phyloP scores from a whole-genome alignment of 2,113 vertebrate genomes.

The Paraplagusia blochii region DNA sequence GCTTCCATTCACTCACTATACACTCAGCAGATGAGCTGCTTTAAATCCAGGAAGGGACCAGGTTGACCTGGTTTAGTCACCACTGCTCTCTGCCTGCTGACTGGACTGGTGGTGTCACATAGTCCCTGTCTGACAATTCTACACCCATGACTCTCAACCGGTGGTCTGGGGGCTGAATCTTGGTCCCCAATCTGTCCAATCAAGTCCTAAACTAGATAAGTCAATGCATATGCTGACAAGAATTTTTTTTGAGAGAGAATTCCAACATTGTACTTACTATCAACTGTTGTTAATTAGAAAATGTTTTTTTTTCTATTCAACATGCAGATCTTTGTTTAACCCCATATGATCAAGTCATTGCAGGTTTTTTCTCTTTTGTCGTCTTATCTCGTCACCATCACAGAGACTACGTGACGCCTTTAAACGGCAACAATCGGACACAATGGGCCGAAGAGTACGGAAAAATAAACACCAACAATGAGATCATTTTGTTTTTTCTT shows the following conservation, averaged over 20 bases:
- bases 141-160: no score
- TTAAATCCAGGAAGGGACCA: slow-evolving; percentile 19
- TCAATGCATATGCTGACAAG: no score
- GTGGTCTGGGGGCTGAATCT: no score
- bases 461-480: slow-evolving; percentile 23
- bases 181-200: no score
- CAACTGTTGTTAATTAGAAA: neutral
- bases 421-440: slow-evolving; percentile 45
- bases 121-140: no score
- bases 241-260: no score
- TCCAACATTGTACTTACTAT: no score
- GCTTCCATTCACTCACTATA: slow-evolving; percentile 17
- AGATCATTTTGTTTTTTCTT: no score
- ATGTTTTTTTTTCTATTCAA: slow-evolving; percentile 40
- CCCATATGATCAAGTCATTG: slow-evolving; percentile 38
- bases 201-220: no score
- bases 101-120: no score
- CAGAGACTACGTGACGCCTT: slow-evolving; percentile 24
- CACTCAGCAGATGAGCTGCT: slow-evolving; percentile 23
- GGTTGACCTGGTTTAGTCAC: slow-evolving; percentile 23
- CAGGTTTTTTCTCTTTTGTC: slow-evolving; percentile 12
- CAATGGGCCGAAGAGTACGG: slow-evolving; percentile 44
- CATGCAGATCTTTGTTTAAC: slow-evolving; percentile 40
- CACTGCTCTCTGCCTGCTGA: neutral
- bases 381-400: slow-evolving; percentile 17